Evolutionary conservation across 2,888 invertebrate species (phyloP).

Genomic region (Philereme vetulata): DNA sequence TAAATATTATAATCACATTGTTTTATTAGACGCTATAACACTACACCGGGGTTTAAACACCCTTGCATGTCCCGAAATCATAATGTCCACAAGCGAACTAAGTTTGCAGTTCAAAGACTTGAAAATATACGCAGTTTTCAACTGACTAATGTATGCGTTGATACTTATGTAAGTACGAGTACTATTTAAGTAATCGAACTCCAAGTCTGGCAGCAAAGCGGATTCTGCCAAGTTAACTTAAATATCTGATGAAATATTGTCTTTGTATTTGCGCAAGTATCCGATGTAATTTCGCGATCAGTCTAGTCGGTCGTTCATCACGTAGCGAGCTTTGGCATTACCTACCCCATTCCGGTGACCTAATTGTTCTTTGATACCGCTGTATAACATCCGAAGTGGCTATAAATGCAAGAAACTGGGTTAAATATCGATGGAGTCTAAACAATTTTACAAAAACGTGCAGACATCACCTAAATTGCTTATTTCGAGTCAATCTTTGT

Average conservation of each 20-base stretch:
- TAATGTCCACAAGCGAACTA: constrained; percentile 3
- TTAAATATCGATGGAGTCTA: constrained; percentile 76
- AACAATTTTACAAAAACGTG: constrained; percentile 57
- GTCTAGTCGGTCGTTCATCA: constrained; percentile 57
- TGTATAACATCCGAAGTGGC: constrained; percentile 69
- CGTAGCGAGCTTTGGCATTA: constrained; percentile 60
- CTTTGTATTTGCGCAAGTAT: constrained; percentile 35
- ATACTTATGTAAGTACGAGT: constrained; percentile 24
- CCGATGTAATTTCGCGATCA: constrained; percentile 51
- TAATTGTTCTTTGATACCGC: constrained; percentile 75
- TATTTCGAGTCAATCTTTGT: constrained; percentile 48
- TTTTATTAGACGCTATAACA: constrained; percentile 6
- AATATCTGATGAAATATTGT: constrained; percentile 37
- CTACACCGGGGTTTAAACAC: neutral
- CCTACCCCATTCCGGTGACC: constrained; percentile 74
- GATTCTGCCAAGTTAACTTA: constrained; percentile 41
- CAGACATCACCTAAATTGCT: constrained; percentile 51
- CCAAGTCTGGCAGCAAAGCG: constrained; percentile 36
- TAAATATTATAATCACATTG: constrained; percentile 9
- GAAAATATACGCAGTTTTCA: constrained; percentile 21
- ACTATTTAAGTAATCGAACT: constrained; percentile 35
- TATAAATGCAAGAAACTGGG: constrained; percentile 78
- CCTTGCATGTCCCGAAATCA: constrained; percentile 5
- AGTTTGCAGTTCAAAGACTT: constrained; percentile 10
- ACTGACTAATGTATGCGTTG: constrained; percentile 25